phyloP scores from a whole-genome alignment of 2,113 vertebrate species.

The Narcine bancroftii region DNA sequence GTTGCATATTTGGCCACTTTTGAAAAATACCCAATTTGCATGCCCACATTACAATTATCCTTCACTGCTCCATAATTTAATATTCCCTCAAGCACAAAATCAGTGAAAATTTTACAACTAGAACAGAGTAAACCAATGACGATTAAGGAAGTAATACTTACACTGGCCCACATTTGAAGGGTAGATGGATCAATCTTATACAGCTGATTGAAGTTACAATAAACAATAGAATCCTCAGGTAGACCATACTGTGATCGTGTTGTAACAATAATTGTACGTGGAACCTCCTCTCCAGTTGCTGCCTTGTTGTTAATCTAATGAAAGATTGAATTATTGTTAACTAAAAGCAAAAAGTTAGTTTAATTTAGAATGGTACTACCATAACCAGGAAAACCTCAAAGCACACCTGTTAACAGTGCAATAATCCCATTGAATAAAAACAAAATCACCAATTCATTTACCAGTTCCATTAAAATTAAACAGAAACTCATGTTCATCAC shows the following conservation, averaged over 20 bases:
- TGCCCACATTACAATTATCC: background rate
- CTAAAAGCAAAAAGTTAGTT: background rate
- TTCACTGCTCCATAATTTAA: background rate
- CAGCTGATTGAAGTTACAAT: slow-evolving; percentile 97
- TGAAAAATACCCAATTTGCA: background rate
- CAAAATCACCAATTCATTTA: too few relatives aligned
- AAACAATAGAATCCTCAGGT: slow-evolving; percentile 93
- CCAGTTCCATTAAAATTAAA: background rate
- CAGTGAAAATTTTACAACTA: background rate
- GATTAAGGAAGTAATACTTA: slow-evolving; percentile 54
- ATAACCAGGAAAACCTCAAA: background rate
- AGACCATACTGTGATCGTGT: slow-evolving; percentile 96
- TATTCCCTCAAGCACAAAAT: background rate
- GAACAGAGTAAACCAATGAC: background rate
- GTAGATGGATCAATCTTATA: slow-evolving; percentile 97
- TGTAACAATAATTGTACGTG: slow-evolving; percentile 92
- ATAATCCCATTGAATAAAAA: too few relatives aligned
- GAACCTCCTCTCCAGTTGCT: slow-evolving; percentile 93
- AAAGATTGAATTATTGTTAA: background rate
- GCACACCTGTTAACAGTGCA: background rate
- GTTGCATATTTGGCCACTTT: background rate
- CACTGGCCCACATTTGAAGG: slow-evolving; percentile 97
- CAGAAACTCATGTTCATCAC: background rate
- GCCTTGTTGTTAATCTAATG: slow-evolving; percentile 94
- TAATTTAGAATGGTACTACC: background rate